Conservation (phyloP, 2,888 invertebrate species). For the Eupithecia subumbrata region DNA sequence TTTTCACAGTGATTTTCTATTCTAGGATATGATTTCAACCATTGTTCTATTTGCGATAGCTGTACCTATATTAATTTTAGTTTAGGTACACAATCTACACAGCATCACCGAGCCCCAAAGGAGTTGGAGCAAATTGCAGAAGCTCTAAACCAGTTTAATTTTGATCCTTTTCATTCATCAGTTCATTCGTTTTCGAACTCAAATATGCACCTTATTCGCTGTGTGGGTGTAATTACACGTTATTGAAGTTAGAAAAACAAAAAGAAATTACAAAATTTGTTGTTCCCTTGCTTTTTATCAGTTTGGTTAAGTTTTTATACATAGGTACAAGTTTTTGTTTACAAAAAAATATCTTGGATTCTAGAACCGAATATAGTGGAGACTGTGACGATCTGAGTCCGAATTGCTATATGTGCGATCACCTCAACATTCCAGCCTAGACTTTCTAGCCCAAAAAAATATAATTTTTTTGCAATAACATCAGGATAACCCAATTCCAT, state of each 20-base stretch:
- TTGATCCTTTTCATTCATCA: background rate
- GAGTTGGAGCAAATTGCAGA: background rate
- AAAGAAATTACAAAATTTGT: too few species aligned
- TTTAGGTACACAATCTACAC: background rate
- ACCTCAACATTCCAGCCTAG: background rate
- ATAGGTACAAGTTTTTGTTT: too few species aligned
- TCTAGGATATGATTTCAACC: background rate
- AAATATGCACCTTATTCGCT: too few species aligned
- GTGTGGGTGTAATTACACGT: too few species aligned
- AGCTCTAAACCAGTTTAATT: background rate
- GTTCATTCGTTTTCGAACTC: background rate
- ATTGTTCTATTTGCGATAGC: too few species aligned
- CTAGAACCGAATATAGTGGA: too few species aligned
- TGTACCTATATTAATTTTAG: too few species aligned
- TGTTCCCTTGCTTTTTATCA: too few species aligned
- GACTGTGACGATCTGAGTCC: background rate
- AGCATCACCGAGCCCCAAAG: background rate
- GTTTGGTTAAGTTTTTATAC: background rate
- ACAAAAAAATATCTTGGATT: too few species aligned
- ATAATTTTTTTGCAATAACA: background rate
- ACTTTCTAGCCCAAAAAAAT: background rate
- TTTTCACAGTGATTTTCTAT: background rate
- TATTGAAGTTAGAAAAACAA: too few species aligned
- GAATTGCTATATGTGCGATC: background rate
- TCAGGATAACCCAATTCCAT: conserved; percentile 17